phyloP scores from a whole-genome alignment of 2,797 vertebrate genomes.

The Propithecus deckenii region DNA sequence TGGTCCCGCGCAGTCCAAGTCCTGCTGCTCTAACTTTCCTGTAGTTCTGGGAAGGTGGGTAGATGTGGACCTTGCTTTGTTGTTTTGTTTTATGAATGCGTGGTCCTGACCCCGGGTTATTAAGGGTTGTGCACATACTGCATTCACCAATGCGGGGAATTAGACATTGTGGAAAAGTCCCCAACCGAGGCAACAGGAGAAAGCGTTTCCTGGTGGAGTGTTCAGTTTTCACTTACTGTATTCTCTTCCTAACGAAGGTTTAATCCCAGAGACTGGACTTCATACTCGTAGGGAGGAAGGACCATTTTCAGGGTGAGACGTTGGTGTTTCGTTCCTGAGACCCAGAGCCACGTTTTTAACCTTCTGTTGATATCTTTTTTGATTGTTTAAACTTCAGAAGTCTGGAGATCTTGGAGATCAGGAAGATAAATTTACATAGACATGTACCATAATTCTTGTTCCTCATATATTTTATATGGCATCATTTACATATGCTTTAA shows the following conservation, averaged over 20 bases:
- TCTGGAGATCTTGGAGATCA: background rate
- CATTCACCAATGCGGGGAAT: rapidly evolving
- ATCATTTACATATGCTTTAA: slow-evolving; percentile 70
- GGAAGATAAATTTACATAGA: background rate
- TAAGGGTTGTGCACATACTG: rapidly evolving
- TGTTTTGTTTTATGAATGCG: rapidly evolving
- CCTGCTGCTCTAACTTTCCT: background rate
- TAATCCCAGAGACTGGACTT: background rate
- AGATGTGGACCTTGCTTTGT: rapidly evolving
- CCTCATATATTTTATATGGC: background rate
- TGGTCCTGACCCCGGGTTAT: rapidly evolving
- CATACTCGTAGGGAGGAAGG: rapidly evolving
- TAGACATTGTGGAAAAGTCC: background rate
- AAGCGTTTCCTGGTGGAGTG: background rate
- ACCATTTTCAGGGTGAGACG: background rate
- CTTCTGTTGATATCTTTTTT: background rate
- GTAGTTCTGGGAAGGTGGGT: rapidly evolving
- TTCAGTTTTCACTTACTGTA: rapidly evolving
- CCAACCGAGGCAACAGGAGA: background rate
- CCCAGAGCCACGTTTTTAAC: background rate
- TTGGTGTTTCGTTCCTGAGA: rapidly evolving
- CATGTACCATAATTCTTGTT: background rate
- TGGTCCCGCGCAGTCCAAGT: rapidly evolving
- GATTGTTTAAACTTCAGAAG: background rate
- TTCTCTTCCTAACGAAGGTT: background rate